Conservation (phyloP, 2,113 vertebrate species). For the Nycticorax nycticorax region DNA sequence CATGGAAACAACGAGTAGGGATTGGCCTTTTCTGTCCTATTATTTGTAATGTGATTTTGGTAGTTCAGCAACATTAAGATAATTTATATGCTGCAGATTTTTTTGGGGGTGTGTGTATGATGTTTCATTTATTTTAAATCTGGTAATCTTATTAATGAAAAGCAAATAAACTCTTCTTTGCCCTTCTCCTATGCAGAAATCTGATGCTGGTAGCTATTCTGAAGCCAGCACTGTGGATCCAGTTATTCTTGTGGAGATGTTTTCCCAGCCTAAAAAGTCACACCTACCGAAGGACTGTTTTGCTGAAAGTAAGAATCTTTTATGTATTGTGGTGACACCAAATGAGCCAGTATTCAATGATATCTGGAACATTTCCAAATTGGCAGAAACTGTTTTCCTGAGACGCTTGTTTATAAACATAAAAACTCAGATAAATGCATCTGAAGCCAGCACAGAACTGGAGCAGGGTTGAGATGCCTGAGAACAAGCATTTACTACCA, state of each 20-base stretch:
- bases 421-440: background rate
- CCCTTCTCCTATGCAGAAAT: slow-evolving; percentile 62
- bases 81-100: background rate
- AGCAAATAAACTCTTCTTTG: background rate
- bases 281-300: slow-evolving; percentile 87
- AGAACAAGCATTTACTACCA: background rate
- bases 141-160: background rate
- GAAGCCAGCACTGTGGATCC: slow-evolving; percentile 89
- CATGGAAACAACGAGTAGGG: background rate
- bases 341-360: background rate
- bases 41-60: background rate
- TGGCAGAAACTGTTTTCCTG: background rate
- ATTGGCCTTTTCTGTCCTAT: background rate
- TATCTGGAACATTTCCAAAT: background rate
- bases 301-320: slow-evolving; percentile 74
- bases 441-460: background rate
- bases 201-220: slow-evolving; percentile 76
- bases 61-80: background rate
- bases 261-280: slow-evolving; percentile 52
- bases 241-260: slow-evolving; percentile 63
- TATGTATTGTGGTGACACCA: background rate
- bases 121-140: background rate
- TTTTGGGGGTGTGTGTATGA: accelerated
- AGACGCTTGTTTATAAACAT: background rate
- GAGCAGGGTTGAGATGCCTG: background rate